Evolutionary conservation across 2,797 vertebrate genomes (phyloP), one percentile per base, ranked within the genome.

Genomic region (Chloroceryle inda): DNA sequence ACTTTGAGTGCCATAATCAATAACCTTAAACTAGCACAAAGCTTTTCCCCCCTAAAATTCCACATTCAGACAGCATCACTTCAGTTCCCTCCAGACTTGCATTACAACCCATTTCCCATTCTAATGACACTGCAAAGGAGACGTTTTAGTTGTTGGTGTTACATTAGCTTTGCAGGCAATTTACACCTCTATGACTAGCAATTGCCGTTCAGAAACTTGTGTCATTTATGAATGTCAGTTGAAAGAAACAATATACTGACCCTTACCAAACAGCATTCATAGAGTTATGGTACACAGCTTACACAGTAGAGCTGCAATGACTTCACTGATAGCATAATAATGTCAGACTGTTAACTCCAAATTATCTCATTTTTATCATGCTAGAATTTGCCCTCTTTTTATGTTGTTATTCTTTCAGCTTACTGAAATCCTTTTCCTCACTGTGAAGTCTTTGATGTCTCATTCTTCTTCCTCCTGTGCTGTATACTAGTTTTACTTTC

Each of bases 1-100:
- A 63, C 86, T 89, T 80, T 62, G 92, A 94, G 74, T 75, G 18
- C 55, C 17, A 24, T 84, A 72, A 88, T 89, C 84, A 63, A 77
- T 80, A 87, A 89, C 55, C 42, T 81, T 38, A 31, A 38, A 73
- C 47, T 75, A 81, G 44, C 45, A 75, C 16, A 38, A 59, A 2
- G 7, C 29, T 67, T 6, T 44, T 52, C 20, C 37, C 38, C 76
- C 21, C 26, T 84, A 55, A 86, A 92, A 91, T 78, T 72, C 84
- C 82, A 81, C 50, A 81, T 91, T 89, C 58, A 40, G 81, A 59
- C 68, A 75, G 49, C 73, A 44, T 88, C 69, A 59, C 33, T 69
- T 74, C 19, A 20, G 38, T 61, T 95, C 85, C 55, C 79, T 81
- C 24, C 58, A 73, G 73, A 73, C 62, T 62, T 59, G 52, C 35